These are phyloP conservation scores for Otolemur crassicaudatus DNA, from an alignment of 2,797 vertebrate species.

Conservation along the genomic window DNA sequence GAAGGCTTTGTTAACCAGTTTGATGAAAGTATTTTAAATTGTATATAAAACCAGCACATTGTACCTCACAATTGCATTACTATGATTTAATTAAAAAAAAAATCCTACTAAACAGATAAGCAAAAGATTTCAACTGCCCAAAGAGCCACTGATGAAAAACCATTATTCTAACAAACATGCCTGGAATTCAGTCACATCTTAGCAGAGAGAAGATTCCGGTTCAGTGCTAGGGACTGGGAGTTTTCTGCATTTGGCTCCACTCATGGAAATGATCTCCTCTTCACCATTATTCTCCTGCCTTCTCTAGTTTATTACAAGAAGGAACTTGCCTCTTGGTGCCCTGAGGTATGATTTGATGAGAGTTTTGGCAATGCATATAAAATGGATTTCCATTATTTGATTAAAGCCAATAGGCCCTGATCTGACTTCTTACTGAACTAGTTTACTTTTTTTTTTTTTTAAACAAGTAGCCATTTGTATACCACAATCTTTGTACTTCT, in stretches of 20 bases:
- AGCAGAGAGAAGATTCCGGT: not conserved
- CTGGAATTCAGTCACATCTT: constrained; percentile 79
- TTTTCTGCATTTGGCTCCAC: constrained; percentile 74
- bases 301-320: constrained; percentile 62
- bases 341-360: constrained; percentile 46
- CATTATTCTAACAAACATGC: constrained; percentile 77
- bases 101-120: constrained; percentile 59
- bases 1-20: too few relatives aligned
- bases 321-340: constrained; percentile 51
- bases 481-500: constrained; percentile 7
- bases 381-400: constrained; percentile 67
- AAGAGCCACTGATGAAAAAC: constrained; percentile 75
- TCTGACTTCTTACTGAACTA: constrained; percentile 39
- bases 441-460: not conserved
- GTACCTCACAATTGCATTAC: too few relatives aligned
- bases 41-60: too few relatives aligned
- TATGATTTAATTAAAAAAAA: constrained; percentile 45
- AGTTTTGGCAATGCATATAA: constrained; percentile 69
- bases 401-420: constrained; percentile 56
- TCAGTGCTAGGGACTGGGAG: constrained; percentile 38
- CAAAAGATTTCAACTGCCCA: constrained; percentile 62
- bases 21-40: too few relatives aligned
- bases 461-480: not conserved
- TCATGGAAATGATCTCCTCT: constrained; percentile 63
- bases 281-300: constrained; percentile 49